Evolutionary conservation across 1,140 invertebrate species (phyloP).

Genomic region (Stegodyphus dumicola): DNA sequence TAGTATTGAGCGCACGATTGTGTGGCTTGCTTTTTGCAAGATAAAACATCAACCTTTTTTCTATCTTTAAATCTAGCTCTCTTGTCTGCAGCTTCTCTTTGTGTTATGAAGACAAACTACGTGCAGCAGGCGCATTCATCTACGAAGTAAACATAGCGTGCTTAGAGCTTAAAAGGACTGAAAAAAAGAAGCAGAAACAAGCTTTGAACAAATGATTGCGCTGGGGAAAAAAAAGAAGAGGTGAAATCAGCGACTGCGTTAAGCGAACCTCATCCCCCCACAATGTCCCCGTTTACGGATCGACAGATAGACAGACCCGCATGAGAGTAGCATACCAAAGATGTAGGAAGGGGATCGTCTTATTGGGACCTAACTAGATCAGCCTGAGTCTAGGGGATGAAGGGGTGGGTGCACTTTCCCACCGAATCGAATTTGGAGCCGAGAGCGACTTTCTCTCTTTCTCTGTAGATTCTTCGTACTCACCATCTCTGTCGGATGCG

Average conservation of each 20-base stretch:
- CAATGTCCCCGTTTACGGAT: too few relatives aligned
- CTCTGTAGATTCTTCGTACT: background rate
- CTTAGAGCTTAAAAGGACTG: too few relatives aligned
- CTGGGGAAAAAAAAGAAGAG: background rate
- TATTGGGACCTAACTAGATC: constrained; percentile 52
- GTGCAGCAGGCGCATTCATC: constrained; percentile 23
- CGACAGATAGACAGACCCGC: background rate
- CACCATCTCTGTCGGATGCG: constrained; percentile 6
- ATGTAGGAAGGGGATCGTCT: constrained; percentile 15
- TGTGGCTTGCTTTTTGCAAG: too few relatives aligned
- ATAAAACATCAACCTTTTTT: too few relatives aligned
- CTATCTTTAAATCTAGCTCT: too few relatives aligned
- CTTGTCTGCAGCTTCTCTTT: too few relatives aligned
- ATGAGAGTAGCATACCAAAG: constrained; percentile 34
- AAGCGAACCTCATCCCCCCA: background rate
- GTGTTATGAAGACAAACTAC: constrained; percentile 17
- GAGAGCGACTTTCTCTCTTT: constrained; percentile 7
- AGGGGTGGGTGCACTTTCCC: constrained; percentile 11
- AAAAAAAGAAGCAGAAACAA: background rate
- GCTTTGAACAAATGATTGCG: constrained; percentile 14
- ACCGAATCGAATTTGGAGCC: constrained; percentile 47
- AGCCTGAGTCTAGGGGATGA: background rate
- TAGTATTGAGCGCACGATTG: too few relatives aligned
- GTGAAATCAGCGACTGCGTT: constrained; percentile 31
- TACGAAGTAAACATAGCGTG: constrained; percentile 12